Evolutionary conservation across 23 tunicate genomes (phyloP), one percentile per base, ranked within the genome.

Genomic region (Diplosoma virens): DNA sequence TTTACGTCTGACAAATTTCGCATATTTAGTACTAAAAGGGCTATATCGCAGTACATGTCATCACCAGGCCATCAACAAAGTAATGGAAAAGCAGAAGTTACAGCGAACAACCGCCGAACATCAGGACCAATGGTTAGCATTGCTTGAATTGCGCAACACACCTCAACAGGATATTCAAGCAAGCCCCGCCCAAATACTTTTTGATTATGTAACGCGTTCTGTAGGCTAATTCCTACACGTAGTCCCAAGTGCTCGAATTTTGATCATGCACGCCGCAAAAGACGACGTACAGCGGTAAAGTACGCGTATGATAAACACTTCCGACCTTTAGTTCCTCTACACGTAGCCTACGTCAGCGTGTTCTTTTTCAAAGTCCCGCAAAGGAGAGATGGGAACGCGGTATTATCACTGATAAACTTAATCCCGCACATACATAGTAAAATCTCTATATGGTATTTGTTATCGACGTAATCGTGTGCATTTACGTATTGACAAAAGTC

Each of bases 131-230:
- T n/a, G n/a, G n/a, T 18, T 76, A 6, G 81, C 81, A 17, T 24
- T 76, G 4, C 28, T 76, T 7, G 81, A 76, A 33, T 16, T 76
- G 17, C 48, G 81, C 27, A 76, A 76, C 27, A 58, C 81, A 17
- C 81, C 68, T 6, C 16, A 69, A 58, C 81, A 76, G 58, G 81
- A 58, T 23, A 20, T 33, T 23, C 32, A 58, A 2, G 7, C 16
- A 5, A 76, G 69, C 29, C 81, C 67, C 11, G 68, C 69, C 5
- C 20, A 76, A 30, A 30, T 76, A 3, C 1, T 56, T 5, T 76
- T 76, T 76, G 81, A 47, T 7, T 25, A 47, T 9, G 16, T 6
- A 27, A 66, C 72, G 5, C 72, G 72, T 9, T 66, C 72, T 6
- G 46, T 66, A n/a, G n/a, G n/a, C n/a, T n/a, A 9, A 55, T 55